Base-by-base conservation (phyloP, 2,888 invertebrate species). In the Pardosa pseudoannulata region DNA sequence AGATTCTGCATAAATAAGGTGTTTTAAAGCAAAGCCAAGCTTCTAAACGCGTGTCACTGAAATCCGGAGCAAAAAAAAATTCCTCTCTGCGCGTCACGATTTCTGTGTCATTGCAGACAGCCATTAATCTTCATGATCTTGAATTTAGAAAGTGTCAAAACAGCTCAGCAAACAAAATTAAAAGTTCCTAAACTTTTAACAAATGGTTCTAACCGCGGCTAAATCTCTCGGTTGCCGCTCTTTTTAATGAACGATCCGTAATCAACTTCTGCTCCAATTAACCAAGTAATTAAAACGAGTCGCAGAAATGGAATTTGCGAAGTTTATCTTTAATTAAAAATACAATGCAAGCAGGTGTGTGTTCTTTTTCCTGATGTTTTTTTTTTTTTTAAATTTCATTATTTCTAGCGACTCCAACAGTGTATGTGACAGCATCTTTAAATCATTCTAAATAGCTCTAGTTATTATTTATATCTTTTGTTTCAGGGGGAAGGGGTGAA, bases 231-330 rank as follows among this genome's bases (percentile, higher is more conserved):
- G 31, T 7, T 1, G 29, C 41, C 9, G 7, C 23, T 62, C 78
- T 73, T 83, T 83, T 73, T 83, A 65, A 83, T 71, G 56, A 70
- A 81, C 62, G 41, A 27, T 31, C 72, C 72, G 76, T 72, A 75
- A 83, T 83, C 71, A 83, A 78, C 76, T 83, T 83, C 72, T 65
- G 67, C 83, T 78, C 72, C 76, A 83, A 83, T 83, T 83, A 83
- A 83, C 76, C 72, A 1, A 56, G 67, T 83, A 83, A 83, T 83
- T 83, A 83, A 83, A 83, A 83, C 16, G 68, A 74, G 46, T 71
- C 76, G 23, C 16, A 78, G 56, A 68, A 67, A 74, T 65, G 39
- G 64, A 78, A 78, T 78, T 23, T 23, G 56, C 16, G 16, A 56
- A 19, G 56, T 56, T 56, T 56, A 56, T 56, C 56, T 56, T 56